Evolutionary conservation across 2,888 invertebrate genomes (phyloP).

Genomic region (Eupithecia abbreviata): DNA sequence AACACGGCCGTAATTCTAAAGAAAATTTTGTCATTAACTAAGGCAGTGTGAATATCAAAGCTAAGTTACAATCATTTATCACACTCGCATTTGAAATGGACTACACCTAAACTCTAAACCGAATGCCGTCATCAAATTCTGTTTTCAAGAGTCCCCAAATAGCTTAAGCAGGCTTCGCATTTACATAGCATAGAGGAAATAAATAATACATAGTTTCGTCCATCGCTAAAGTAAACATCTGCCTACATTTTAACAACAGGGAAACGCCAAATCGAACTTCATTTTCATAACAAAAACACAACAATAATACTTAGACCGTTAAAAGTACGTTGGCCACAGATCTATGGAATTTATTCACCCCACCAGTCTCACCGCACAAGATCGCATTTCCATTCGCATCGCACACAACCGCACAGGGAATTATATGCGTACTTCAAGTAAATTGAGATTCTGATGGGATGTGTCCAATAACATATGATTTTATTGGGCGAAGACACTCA

Average conservation of each 20-base stretch:
- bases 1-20: background rate
- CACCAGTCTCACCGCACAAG: slow-evolving; percentile 56
- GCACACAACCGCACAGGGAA: slow-evolving; percentile 53
- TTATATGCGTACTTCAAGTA: slow-evolving; percentile 53
- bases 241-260: slow-evolving; percentile 17
- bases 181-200: background rate
- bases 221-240: background rate
- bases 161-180: background rate
- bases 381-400: slow-evolving; percentile 64
- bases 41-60: background rate
- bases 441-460: slow-evolving; percentile 52
- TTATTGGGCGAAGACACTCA: slow-evolving; percentile 43
- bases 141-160: background rate
- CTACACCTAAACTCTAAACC: background rate
- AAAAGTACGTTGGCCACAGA: slow-evolving; percentile 66
- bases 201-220: background rate
- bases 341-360: slow-evolving; percentile 70
- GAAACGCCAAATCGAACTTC: slow-evolving; percentile 46
- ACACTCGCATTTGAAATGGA: background rate
- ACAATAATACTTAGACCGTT: slow-evolving; percentile 64
- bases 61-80: background rate
- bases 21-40: background rate
- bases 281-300: slow-evolving; percentile 62
- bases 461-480: slow-evolving; percentile 46
- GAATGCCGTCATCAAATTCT: background rate